Base-by-base conservation (phyloP, 2,888 invertebrate species). In the Mycalesis mineus region DNA sequence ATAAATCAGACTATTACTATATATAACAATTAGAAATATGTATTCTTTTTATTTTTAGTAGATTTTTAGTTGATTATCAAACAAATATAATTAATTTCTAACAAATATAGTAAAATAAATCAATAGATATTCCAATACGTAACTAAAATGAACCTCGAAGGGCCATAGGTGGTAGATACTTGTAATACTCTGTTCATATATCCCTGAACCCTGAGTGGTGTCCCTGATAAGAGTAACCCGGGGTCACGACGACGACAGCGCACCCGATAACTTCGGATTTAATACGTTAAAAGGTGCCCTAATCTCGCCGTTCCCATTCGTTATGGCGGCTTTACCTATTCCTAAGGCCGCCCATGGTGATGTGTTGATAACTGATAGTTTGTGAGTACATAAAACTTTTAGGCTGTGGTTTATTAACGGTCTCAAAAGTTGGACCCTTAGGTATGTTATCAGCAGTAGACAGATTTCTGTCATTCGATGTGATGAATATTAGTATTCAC, bases 271-370 rank as follows among this genome's bases (percentile, higher is more conserved):
- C 79, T 82, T 76, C 71, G 82, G 80, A 84, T 86, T 87, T 88
- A 88, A 84, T 86, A 87, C 85, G 81, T 86, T 86, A 87, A 89
- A 89, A 88, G 88, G 88, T 85, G 80, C 81, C 82, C 76, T 86
- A 88, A 88, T 87, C 78, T 80, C 82, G 81, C 78, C 84, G 75
- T 85, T 82, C 77, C 81, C 85, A 85, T 88, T 84, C 82, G 82
- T 88, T 86, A 84, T 79, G 72, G 72, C 71, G 70, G 67, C 70
- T 70, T 67, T 68, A 71, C 69, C 73, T 73, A 74, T 74, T 75
- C 75, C 67, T 72, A 68, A 68, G 70, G 67, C 68, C 70, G 57
- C 48, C 57, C 60, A 64, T 55, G 54, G 44, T 29, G 40, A 48
- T 40, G n/a, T 55, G 49, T 33, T 28, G 41, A 42, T 52, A 52